phyloP scores from a whole-genome alignment of 2,888 invertebrate species.

The Nymphalis urticae region DNA sequence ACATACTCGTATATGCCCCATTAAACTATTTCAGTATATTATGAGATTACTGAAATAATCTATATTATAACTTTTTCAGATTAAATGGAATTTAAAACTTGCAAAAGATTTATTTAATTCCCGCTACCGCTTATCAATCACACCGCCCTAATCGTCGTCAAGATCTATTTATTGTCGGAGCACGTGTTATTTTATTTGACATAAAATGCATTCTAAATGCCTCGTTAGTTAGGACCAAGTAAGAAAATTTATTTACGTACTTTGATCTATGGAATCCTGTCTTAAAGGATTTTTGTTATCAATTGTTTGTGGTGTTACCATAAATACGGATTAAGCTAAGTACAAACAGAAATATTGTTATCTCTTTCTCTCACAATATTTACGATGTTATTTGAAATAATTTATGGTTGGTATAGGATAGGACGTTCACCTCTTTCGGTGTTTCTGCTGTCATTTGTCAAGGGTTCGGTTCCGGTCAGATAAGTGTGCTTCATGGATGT shows the following conservation, averaged over 20 bases:
- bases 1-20: no score
- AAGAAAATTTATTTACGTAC: slow-evolving; percentile 53
- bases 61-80: no score
- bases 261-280: slow-evolving; percentile 52
- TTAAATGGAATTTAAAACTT: no score
- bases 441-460: no score
- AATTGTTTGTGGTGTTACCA: slow-evolving; percentile 22
- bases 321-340: slow-evolving; percentile 16
- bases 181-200: slow-evolving; percentile 77
- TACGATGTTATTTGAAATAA: slow-evolving; percentile 5
- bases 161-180: slow-evolving; percentile 72
- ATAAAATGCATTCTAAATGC: slow-evolving; percentile 70
- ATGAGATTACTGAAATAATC: no score
- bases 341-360: slow-evolving; percentile 1
- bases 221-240: slow-evolving; percentile 61
- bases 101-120: no score
- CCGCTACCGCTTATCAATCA: slow-evolving; percentile 4
- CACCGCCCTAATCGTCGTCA: slow-evolving; percentile 47
- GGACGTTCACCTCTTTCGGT: not conserved
- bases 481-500: no score
- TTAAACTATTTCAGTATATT: no score
- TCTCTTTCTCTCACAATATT: slow-evolving; percentile 7
- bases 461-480: no score
- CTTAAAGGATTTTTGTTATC: slow-evolving; percentile 31
- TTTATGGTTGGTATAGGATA: slow-evolving; percentile 2